phyloP scores from a whole-genome alignment of 2,113 vertebrate species.

The Delphinapterus leucas region DNA sequence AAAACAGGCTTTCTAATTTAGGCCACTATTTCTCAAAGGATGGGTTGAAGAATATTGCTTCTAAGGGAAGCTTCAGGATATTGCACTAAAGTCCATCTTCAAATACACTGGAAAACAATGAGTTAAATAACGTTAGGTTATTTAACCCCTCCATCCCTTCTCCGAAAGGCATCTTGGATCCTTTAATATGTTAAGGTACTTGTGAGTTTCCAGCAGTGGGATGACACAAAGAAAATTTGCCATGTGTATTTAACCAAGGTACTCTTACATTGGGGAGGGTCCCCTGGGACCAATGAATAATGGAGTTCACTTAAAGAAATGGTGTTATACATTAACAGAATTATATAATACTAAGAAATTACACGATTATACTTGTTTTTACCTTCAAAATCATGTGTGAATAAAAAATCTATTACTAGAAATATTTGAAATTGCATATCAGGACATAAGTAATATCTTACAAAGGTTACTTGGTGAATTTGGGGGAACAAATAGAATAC shows the following conservation, averaged over 20 bases:
- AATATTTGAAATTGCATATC: not conserved
- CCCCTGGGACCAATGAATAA: not conserved
- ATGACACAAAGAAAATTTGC: not conserved
- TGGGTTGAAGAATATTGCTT: constrained; percentile 12
- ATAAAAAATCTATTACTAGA: not conserved
- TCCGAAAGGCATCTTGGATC: not conserved
- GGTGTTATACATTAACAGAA: not conserved
- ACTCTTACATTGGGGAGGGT: not conserved
- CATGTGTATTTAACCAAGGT: not conserved
- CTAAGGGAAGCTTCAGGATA: not conserved
- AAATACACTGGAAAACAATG: not conserved
- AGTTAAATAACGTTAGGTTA: not conserved
- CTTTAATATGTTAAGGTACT: not conserved
- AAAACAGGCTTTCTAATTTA: not conserved
- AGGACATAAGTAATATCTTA: not conserved
- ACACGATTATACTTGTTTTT: not conserved
- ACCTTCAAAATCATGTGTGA: not conserved
- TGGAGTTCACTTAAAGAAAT: not conserved
- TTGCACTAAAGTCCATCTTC: not conserved
- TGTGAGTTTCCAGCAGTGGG: not conserved
- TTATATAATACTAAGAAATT: not conserved
- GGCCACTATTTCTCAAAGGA: not conserved
- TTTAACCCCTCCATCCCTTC: not conserved
- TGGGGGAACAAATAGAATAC: not conserved
- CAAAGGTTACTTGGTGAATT: not conserved